Percentiles rank a stretch among this genome's conserved stretches.
Conservation (phyloP, 2,797 vertebrate genomes). For the Rhinoraja longicauda region DNA sequence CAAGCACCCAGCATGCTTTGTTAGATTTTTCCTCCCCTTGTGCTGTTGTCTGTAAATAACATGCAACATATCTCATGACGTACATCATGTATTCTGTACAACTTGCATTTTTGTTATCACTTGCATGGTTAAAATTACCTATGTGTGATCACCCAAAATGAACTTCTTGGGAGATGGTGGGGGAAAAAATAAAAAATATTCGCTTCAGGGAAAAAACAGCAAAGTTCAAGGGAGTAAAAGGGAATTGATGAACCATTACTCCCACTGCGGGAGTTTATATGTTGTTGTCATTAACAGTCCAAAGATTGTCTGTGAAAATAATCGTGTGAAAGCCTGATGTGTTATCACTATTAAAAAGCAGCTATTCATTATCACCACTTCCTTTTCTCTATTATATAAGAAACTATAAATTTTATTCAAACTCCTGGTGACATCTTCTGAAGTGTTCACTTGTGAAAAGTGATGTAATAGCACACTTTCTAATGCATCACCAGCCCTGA, state of each 20-base stretch:
- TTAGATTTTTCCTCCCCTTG: neutral
- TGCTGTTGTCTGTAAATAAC: neutral
- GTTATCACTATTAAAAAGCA: neutral
- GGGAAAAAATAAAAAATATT: neutral
- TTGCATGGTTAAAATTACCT: neutral
- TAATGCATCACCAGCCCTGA: neutral
- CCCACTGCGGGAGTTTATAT: too few relatives aligned
- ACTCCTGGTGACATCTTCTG: neutral
- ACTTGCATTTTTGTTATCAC: neutral
- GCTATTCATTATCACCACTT: neutral
- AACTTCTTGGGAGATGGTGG: neutral
- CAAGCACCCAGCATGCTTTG: neutral
- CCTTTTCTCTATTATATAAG: neutral
- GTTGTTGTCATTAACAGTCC: neutral
- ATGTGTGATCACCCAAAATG: neutral
- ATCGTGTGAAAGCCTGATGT: neutral
- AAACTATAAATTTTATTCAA: too few relatives aligned
- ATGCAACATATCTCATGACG: neutral
- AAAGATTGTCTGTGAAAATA: neutral
- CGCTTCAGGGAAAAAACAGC: neutral
- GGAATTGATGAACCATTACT: neutral
- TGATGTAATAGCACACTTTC: neutral
- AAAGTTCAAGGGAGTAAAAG: neutral
- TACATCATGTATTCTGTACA: neutral
- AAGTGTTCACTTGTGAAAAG: neutral